These are phyloP conservation scores for Beaufortia kweichowensis DNA, from an alignment of 2,113 vertebrate genomes.

Conservation along the genomic window DNA sequence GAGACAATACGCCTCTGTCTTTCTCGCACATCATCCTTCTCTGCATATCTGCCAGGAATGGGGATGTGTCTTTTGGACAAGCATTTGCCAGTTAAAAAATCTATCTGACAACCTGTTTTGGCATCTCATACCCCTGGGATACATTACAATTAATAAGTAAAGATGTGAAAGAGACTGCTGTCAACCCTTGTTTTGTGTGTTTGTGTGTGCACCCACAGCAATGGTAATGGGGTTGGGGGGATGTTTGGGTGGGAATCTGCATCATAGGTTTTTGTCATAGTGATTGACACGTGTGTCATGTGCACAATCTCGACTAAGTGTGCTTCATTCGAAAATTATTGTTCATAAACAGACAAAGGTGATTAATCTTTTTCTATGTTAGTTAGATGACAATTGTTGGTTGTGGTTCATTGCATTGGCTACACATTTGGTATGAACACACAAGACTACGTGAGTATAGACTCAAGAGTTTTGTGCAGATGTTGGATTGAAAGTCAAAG, in stretches of 20 bases:
- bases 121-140: constrained; percentile 38
- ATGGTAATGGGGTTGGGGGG: not conserved
- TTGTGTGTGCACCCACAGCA: not conserved
- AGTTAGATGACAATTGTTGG: not conserved
- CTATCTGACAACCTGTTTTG: constrained; percentile 45
- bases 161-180: constrained; percentile 34
- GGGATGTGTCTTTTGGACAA: constrained; percentile 43
- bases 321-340: not conserved
- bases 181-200: constrained; percentile 2
- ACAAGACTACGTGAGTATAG: constrained; percentile 2
- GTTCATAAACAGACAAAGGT: not conserved
- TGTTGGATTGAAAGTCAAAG: not conserved
- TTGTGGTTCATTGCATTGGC: not conserved
- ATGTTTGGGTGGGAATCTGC: not conserved
- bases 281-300: not conserved
- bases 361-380: not conserved
- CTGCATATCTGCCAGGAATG: constrained; percentile 38
- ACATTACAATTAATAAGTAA: constrained; percentile 35
- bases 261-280: not conserved
- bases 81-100: constrained; percentile 33
- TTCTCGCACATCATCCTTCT: constrained; percentile 18
- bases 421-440: not conserved
- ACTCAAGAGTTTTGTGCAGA: not conserved
- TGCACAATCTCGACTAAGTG: not conserved
- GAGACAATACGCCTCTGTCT: constrained; percentile 41